Base-by-base conservation (phyloP, 2,113 vertebrate genomes). In the Urocynchramus pylzowi region DNA sequence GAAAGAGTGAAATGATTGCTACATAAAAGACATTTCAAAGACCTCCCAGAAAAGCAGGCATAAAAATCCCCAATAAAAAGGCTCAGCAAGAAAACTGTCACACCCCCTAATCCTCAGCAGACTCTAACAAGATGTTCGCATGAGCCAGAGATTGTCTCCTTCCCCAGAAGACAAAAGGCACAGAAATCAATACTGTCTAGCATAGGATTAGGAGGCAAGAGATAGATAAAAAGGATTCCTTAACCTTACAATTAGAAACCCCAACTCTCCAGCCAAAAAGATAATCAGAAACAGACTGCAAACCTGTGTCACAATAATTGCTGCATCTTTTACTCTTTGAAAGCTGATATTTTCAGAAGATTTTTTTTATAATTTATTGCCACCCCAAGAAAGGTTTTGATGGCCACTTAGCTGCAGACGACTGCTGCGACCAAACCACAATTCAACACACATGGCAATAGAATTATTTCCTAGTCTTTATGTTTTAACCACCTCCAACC, bases 1-100 rank as follows among this genome's bases (percentile, higher is more conserved):
- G 97, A 86, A 92, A 96, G 94, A 94, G 89, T 88, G 96, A 97
- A 97, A 96, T 95, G 84, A 86, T 96, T 94, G 80, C 96, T 97
- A 95, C 95, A 95, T 73, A 97, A 95, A 97, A 96, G 96, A 96
- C 80, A 91, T 97, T 98, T 97, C 97, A 98, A 97, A 98, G 95
- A 96, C 93, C 96, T 97, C 96, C 92, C 95, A 97, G 92, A 97
- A 95, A 97, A 97, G 85, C 50, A 94, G 85, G 93, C 78, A 94
- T 91, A 97, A 98, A 98, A 98, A 96, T 87, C 81, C 93, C 94
- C 94, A 95, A 92, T 97, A 96, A 98, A 97, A 97, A 97, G 91
- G 88, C 86, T 97, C 93, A 92, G 92, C 87, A 93, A 97, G 95
- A 96, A 97, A 96, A 97, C 61, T 90, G 96, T 97, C 95, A 93